Percentiles rank a stretch among this genome's conserved stretches.
These are phyloP conservation scores for Neoitamus cyanurus DNA, from an alignment of 2,888 invertebrate genomes.

Conservation along the genomic window DNA sequence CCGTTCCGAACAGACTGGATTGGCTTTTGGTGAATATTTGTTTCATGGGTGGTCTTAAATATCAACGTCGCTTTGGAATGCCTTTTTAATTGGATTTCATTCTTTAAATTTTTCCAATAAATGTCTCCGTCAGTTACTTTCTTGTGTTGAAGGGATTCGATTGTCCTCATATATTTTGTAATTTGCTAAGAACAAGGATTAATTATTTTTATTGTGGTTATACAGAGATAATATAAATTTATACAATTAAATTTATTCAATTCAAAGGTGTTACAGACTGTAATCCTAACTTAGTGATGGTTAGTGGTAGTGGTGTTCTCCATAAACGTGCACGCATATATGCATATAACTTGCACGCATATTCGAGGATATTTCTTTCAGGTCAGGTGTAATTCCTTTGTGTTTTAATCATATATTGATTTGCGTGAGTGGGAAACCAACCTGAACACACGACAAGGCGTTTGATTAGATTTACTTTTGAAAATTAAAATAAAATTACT, in stretches of 20 bases:
- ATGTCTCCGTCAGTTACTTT: background rate
- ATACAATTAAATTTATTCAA: too few species aligned
- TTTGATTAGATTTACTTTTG: background rate
- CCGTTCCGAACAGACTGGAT: background rate
- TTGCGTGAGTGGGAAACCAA: background rate
- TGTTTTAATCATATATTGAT: background rate
- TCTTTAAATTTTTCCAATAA: background rate
- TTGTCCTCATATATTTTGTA: background rate
- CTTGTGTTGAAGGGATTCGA: background rate
- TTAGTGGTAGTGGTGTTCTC: too few species aligned
- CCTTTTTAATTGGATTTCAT: background rate
- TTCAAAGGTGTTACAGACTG: too few species aligned
- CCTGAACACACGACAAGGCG: background rate
- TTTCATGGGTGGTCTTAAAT: background rate
- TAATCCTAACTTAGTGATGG: too few species aligned
- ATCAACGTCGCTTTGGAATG: background rate
- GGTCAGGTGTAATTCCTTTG: background rate
- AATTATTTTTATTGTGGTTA: too few species aligned
- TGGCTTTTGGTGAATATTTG: background rate
- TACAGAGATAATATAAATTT: too few species aligned
- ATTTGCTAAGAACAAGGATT: too few species aligned
- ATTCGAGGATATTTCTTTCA: background rate
- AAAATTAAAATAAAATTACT: background rate
- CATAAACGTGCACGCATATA: too few species aligned
- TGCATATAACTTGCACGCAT: too few species aligned